phyloP scores from a whole-genome alignment of 2,888 invertebrate genomes.

The Troides aeacus region DNA sequence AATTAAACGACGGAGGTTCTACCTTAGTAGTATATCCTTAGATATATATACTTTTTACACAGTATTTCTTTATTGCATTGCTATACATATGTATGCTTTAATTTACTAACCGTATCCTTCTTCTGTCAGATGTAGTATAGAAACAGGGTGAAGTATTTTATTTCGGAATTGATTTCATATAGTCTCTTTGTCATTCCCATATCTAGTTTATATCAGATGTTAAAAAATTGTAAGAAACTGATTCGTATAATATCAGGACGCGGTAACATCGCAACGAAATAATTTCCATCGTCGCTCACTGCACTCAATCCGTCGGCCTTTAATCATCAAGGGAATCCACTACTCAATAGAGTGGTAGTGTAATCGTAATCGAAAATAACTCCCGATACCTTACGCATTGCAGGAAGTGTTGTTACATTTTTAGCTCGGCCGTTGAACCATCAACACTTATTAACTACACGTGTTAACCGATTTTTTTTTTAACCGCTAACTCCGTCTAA shows the following conservation, averaged over 20 bases:
- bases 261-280: not conserved
- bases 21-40: no score
- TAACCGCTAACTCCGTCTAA: constrained; percentile 3
- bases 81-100: no score
- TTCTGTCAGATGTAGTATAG: no score
- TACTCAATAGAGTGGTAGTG: constrained; percentile 35
- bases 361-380: constrained; percentile 48
- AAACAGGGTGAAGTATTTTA: no score
- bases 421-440: constrained; percentile 66
- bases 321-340: constrained; percentile 30
- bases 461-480: constrained; percentile 47
- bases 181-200: not conserved
- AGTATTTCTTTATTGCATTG: no score
- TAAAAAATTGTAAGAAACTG: not conserved
- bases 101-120: no score
- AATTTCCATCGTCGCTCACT: constrained; percentile 9
- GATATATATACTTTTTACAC: no score
- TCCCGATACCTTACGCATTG: constrained; percentile 42
- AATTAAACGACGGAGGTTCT: no score
- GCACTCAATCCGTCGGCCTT: constrained; percentile 23
- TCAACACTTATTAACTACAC: constrained; percentile 46
- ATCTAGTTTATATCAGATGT: not conserved
- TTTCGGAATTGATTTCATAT: no score
- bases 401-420: constrained; percentile 57
- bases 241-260: not conserved